Evolutionary conservation across 1,140 invertebrate species (phyloP), one percentile per base, ranked within the genome.

Genomic region (Adelges cooleyi): DNA sequence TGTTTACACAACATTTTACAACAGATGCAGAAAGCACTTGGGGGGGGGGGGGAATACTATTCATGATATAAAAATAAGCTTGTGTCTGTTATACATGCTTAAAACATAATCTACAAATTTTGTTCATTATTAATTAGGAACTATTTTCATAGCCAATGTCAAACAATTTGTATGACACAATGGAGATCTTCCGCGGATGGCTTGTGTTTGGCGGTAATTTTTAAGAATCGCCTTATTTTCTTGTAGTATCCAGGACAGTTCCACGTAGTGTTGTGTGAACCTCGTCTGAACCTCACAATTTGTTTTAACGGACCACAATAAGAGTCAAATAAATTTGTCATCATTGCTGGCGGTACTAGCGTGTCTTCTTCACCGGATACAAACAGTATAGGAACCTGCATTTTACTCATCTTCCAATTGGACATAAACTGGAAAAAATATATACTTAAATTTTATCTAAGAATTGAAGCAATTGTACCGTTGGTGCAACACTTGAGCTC

Each of bases 251-350:
- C 69, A 10, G 68, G 68, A 48, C 70, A 71, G 1, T 66, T 81
- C 90, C 90, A 94, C 0, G 90, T 94, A 73, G 93, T 89, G 71
- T 94, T 92, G 72, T 94, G 92, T 1, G 86, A 86, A 0, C 89
- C 89, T 17, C 82, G 80, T 20, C 80, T 79, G 74, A 93, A 80
- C 70, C 84, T 80, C 15, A 87, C 73, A 33, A 92, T 73, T 67
- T 84, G 81, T 75, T 92, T 92, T 65, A 78, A 77, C 3, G 80
- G 72, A 68, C 86, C 86, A 48, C 77, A 79, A 71, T 88, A 91
- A 50, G 79, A 75, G 46, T 80, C 77, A 71, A 86, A 86, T 62
- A 95, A 78, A 65, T 85, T 80, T 67, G 80, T 77, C 82, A 92
- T 93, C 92, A 95, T 95, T 49, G 75, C 71, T 6, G 86, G 83